Conservation (phyloP, 2,113 vertebrate species). For the Lamprotornis superbus region DNA sequence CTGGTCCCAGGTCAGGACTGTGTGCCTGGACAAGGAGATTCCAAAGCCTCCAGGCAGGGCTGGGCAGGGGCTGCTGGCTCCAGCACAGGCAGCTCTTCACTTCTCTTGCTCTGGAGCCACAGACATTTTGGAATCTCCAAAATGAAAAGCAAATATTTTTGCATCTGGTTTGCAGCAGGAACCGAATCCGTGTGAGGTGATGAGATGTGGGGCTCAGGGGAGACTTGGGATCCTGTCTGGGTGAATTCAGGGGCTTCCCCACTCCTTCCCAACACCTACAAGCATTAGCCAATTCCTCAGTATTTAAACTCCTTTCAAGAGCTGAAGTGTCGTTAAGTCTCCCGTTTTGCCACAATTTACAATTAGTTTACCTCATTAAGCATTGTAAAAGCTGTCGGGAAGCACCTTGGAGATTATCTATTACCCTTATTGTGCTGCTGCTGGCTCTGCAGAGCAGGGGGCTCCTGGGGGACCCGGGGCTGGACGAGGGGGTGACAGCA, state of each 20-base stretch:
- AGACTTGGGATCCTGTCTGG: accelerated
- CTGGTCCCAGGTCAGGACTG: accelerated
- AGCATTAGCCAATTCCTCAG: neutral
- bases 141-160: neutral
- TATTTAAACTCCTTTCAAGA: conserved; percentile 38
- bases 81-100: accelerated
- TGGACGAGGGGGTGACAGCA: accelerated
- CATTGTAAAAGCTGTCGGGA: conserved; percentile 16
- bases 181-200: accelerated
- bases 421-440: neutral
- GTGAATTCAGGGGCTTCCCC: neutral
- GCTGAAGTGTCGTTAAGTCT: conserved; percentile 58
- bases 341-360: conserved; percentile 57
- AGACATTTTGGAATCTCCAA: neutral
- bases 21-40: neutral
- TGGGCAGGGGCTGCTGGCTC: neutral
- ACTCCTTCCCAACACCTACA: neutral
- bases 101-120: neutral
- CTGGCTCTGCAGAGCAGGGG: neutral
- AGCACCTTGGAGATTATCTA: conserved; percentile 11
- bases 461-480: neutral
- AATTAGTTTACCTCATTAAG: conserved; percentile 67
- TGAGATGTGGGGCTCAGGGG: accelerated
- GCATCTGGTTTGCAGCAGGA: neutral
- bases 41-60: neutral